These are phyloP conservation scores for Oscheius sp. DNA, from an alignment of 1,140 invertebrate species.

Conservation along the genomic window DNA sequence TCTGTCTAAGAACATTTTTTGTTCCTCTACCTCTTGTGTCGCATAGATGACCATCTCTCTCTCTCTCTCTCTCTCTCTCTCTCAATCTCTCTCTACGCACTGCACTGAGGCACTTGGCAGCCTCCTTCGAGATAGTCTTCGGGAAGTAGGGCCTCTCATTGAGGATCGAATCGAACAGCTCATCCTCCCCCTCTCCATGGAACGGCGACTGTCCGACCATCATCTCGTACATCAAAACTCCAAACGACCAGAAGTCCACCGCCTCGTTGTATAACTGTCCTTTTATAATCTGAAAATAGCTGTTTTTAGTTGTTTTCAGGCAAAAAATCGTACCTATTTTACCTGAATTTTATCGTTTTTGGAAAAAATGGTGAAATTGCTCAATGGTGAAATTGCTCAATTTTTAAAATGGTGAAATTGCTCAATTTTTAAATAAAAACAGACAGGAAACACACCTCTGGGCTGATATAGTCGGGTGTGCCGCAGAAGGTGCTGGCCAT, in stretches of 20 bases:
- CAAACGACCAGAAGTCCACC: constrained; percentile 93
- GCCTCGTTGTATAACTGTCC: constrained; percentile 94
- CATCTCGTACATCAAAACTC: constrained; percentile 71
- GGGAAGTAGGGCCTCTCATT: constrained; percentile 98
- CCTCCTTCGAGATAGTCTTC: constrained; percentile 92
- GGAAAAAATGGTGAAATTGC: no score
- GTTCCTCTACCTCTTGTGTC: no score
- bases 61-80: no score
- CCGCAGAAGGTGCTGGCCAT: constrained; percentile 66
- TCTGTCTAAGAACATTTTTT: no score
- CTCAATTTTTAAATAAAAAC: no score
- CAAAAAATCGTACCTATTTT: no score
- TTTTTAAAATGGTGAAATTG: no score
- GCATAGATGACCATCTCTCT: no score
- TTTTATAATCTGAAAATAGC: constrained; percentile 72
- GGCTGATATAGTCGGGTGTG: constrained; percentile 97
- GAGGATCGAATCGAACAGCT: constrained; percentile 95
- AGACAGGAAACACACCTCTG: constrained; percentile 71
- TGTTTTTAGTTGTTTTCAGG: no score
- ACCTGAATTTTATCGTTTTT: no score
- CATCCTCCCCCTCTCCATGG: constrained; percentile 98
- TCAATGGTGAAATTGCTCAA: no score
- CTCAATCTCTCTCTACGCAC: no score
- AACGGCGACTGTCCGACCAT: constrained; percentile 84
- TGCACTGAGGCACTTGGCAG: constrained; percentile 91